These are phyloP conservation scores for Genyomyrus donnyi DNA, from an alignment of 2,113 vertebrate species.

Conservation along the genomic window DNA sequence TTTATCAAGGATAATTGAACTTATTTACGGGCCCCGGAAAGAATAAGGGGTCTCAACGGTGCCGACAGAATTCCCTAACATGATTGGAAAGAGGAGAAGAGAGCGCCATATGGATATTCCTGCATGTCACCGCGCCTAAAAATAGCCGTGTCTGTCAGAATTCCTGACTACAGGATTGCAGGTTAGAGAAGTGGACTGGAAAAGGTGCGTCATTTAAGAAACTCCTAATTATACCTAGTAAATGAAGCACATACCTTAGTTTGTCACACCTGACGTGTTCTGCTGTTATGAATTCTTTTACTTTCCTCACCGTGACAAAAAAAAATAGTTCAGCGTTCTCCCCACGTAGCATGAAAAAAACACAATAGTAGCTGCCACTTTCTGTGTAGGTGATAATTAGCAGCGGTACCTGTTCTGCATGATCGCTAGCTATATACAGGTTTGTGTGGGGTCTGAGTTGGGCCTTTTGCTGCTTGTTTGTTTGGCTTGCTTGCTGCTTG, in stretches of 20 bases:
- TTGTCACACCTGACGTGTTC: neutral
- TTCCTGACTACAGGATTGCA: slow-evolving; percentile 27
- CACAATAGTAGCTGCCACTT: neutral
- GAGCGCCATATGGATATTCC: slow-evolving; percentile 32
- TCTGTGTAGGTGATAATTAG: neutral
- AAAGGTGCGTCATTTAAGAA: slow-evolving; percentile 19
- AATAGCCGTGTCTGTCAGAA: slow-evolving; percentile 33
- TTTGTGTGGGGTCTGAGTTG: neutral
- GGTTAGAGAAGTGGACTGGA: too few species aligned
- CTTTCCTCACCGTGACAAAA: neutral
- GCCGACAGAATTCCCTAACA: slow-evolving; percentile 32
- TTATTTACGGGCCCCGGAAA: slow-evolving; percentile 18
- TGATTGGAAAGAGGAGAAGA: slow-evolving; percentile 26
- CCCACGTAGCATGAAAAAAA: neutral
- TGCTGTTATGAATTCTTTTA: neutral
- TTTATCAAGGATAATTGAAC: slow-evolving; percentile 26
- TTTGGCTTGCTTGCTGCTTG: neutral
- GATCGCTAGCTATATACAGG: neutral
- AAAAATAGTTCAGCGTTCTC: neutral
- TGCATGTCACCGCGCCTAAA: slow-evolving; percentile 21
- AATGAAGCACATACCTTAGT: neutral
- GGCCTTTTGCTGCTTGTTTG: neutral
- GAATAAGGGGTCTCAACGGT: slow-evolving; percentile 15
- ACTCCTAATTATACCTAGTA: slow-evolving; percentile 27
- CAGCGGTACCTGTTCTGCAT: neutral